A percentile compares a stretch with the other conserved stretches of the same genome.
These are phyloP conservation scores for Cardinalis cardinalis DNA, from an alignment of 2,113 vertebrate genomes.

Conservation along the genomic window DNA sequence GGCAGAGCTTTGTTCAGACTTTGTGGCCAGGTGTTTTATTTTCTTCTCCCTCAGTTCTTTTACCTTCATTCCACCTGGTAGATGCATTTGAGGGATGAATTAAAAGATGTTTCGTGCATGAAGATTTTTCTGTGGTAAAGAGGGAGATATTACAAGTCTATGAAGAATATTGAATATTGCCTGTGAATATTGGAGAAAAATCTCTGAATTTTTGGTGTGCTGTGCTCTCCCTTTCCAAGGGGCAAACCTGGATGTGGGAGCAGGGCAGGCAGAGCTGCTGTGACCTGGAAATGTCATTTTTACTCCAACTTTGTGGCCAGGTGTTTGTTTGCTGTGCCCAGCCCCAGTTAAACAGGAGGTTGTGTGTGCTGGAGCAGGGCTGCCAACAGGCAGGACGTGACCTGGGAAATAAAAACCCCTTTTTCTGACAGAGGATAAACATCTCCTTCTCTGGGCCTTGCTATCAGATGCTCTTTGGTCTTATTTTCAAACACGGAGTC, in stretches of 20 bases:
- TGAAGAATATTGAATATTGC: neutral
- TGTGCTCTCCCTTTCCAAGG: neutral
- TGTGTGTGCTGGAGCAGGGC: neutral
- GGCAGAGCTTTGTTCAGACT: neutral
- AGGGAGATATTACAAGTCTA: neutral
- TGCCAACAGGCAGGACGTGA: neutral
- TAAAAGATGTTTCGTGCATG: neutral
- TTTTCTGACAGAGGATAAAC: neutral
- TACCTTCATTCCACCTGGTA: neutral
- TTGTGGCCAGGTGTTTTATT: neutral
- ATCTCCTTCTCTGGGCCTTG: neutral
- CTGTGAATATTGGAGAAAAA: neutral
- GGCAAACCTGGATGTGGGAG: neutral
- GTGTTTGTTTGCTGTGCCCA: neutral
- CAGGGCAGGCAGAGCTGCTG: neutral
- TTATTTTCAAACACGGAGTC: neutral
- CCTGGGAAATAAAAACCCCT: neutral
- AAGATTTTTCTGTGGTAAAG: fast-evolving
- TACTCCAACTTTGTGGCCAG: neutral
- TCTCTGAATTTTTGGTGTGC: neutral
- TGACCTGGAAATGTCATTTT: neutral
- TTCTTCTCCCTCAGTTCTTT: too few species aligned
- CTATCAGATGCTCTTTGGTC: neutral
- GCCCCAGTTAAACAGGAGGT: neutral
- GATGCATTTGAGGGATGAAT: neutral